A percentile compares a stretch with the other conserved stretches of the same genome.
Evolutionary conservation across 2,888 invertebrate genomes (phyloP).

Genomic region (Psylliodes chrysocephalus): DNA sequence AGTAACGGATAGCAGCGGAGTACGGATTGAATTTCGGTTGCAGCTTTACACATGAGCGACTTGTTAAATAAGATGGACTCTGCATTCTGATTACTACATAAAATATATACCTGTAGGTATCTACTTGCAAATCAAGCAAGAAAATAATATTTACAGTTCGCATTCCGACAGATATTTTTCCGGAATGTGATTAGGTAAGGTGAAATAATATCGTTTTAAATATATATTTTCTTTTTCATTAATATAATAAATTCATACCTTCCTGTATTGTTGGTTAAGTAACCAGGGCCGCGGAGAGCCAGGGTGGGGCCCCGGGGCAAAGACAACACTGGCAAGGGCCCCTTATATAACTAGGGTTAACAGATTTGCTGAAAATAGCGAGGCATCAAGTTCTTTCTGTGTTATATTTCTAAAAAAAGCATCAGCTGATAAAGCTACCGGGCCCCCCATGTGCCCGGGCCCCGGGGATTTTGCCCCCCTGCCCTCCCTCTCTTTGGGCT

Average conservation of each 20-base stretch:
- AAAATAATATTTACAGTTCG: slow-evolving; percentile 30
- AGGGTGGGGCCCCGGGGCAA: no score
- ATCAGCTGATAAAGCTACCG: no score
- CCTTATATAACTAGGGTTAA: no score
- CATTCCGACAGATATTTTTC: slow-evolving; percentile 31
- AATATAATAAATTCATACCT: neutral
- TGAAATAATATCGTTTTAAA: slow-evolving; percentile 18
- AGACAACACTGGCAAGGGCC: no score
- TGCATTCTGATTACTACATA: slow-evolving; percentile 39
- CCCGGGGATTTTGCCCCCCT: no score
- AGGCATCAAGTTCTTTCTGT: no score
- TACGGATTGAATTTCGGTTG: slow-evolving; percentile 63
- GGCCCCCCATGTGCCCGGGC: no score
- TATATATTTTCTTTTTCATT: neutral
- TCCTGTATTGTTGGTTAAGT: no score
- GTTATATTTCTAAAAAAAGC: no score
- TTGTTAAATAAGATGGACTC: slow-evolving; percentile 55
- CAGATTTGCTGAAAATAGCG: no score
- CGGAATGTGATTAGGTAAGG: slow-evolving; percentile 20
- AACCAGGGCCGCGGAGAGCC: no score
- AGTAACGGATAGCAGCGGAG: slow-evolving; percentile 61
- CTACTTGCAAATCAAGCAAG: slow-evolving; percentile 31
- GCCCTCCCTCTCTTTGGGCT: no score
- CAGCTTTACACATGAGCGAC: slow-evolving; percentile 58
- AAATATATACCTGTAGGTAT: slow-evolving; percentile 8